Conservation (phyloP, 2,888 invertebrate species). For the Clunio marinus region DNA sequence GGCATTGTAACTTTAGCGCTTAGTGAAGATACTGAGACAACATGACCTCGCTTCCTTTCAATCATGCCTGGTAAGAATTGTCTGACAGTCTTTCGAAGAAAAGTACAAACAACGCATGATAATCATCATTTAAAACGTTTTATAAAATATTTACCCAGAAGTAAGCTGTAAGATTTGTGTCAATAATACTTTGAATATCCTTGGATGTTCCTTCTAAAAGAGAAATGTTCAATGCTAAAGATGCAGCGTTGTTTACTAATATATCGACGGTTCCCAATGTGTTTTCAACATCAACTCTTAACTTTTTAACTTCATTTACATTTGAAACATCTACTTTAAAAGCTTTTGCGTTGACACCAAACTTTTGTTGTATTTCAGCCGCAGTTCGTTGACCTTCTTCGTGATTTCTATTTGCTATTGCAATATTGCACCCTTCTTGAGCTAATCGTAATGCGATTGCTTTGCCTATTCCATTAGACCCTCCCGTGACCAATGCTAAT, state of each 20-base stretch:
- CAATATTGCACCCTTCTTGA: constrained; percentile 50
- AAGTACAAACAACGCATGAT: no score
- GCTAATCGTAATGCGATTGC: constrained; percentile 51
- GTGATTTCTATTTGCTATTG: constrained; percentile 49
- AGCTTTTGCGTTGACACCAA: constrained; percentile 47
- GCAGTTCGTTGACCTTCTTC: constrained; percentile 49
- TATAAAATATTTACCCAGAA: constrained; percentile 51
- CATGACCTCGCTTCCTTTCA: constrained; percentile 49
- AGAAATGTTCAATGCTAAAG: constrained; percentile 48
- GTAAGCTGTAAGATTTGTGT: constrained; percentile 52
- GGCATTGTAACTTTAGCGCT: constrained; percentile 42
- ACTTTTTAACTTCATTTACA: constrained; percentile 42
- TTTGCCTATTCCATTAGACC: constrained; percentile 53
- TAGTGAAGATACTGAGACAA: constrained; percentile 52
- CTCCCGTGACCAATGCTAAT: constrained; percentile 49
- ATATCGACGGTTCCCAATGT: constrained; percentile 52
- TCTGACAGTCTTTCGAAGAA: constrained; percentile 48
- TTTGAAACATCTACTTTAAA: constrained; percentile 46
- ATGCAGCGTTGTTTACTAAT: constrained; percentile 52
- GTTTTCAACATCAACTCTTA: constrained; percentile 48
- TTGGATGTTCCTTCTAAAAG: constrained; percentile 49
- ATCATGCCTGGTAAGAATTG: constrained; percentile 52
- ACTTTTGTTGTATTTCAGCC: constrained; percentile 47
- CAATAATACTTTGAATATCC: constrained; percentile 50
- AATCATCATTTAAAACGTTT: background rate